phyloP scores from a whole-genome alignment of 2,888 invertebrate species.

The Incurvaria masculella region DNA sequence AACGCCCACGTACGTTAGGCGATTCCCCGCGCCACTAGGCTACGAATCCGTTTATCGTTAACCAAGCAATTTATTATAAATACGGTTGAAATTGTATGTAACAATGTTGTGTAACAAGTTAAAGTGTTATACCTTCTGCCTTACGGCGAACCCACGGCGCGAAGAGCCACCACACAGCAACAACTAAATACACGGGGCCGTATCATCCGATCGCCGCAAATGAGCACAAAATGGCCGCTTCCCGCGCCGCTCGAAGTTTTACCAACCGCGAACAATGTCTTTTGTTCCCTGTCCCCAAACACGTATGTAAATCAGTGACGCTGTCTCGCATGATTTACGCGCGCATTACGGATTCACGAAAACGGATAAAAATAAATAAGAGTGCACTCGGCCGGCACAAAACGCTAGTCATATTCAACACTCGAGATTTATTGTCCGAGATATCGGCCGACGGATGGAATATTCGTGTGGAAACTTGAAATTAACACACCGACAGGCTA shows the following conservation, averaged over 20 bases:
- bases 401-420: slow-evolving; percentile 24
- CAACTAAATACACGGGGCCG: background rate
- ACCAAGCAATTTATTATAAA: too few species aligned
- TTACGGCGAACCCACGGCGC: too few species aligned
- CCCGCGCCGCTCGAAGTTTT: background rate
- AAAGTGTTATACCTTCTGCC: too few species aligned
- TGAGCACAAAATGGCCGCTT: background rate
- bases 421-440: slow-evolving; percentile 31
- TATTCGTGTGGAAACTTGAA: background rate
- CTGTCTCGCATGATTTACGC: slow-evolving; percentile 40
- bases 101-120: too few species aligned
- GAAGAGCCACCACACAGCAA: too few species aligned
- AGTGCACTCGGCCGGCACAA: background rate
- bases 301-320: slow-evolving; percentile 43
- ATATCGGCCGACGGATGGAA: slow-evolving; percentile 34
- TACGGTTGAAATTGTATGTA: too few species aligned
- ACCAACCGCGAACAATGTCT: slow-evolving; percentile 17
- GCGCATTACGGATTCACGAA: slow-evolving; percentile 37
- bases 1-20: too few species aligned
- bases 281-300: slow-evolving; percentile 52
- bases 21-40: too few species aligned
- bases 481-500: too few species aligned
- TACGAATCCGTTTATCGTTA: too few species aligned
- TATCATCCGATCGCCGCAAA: background rate
- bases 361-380: slow-evolving; percentile 32